These are phyloP conservation scores for Cynaeus angustus DNA, from an alignment of 2,888 invertebrate genomes.

Conservation along the genomic window DNA sequence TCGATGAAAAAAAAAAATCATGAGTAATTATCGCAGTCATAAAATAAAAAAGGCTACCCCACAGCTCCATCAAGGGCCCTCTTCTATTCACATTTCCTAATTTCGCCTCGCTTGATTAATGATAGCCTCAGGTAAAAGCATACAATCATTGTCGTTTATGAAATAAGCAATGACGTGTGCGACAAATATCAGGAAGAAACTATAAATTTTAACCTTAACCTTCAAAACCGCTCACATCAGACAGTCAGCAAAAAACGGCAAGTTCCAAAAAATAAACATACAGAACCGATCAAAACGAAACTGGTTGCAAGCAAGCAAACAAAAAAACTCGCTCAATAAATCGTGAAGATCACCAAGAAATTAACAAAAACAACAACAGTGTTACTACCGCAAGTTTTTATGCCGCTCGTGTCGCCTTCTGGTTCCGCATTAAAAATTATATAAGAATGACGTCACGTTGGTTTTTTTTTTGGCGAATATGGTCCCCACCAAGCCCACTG, in stretches of 20 bases:
- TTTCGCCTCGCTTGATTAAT: too few relatives aligned
- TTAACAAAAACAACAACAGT: slow-evolving; percentile 3
- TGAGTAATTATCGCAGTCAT: too few relatives aligned
- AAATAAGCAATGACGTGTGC: not conserved
- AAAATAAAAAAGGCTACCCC: too few relatives aligned
- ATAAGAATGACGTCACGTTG: slow-evolving; percentile 49
- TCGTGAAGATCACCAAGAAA: slow-evolving; percentile 8
- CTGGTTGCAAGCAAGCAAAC: not conserved
- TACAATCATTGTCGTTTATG: too few relatives aligned
- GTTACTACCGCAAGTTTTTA: too few relatives aligned
- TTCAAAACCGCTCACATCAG: not conserved
- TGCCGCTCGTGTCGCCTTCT: slow-evolving; percentile 37
- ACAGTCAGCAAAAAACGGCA: not conserved
- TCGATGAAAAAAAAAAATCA: too few relatives aligned
- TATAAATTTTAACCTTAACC: not conserved
- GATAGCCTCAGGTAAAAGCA: too few relatives aligned
- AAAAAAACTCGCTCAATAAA: slow-evolving; percentile 10
- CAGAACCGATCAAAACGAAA: slow-evolving; percentile 9
- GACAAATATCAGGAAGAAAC: slow-evolving; percentile 2
- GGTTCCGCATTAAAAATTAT: slow-evolving; percentile 45
- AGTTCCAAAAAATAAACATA: not conserved
- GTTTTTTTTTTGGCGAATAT: slow-evolving; percentile 33
- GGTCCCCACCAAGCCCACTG: slow-evolving; percentile 21
- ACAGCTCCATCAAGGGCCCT: too few relatives aligned
- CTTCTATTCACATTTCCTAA: too few relatives aligned